phyloP scores from a whole-genome alignment of 2,888 invertebrate species.

The Trimorus sp. region DNA sequence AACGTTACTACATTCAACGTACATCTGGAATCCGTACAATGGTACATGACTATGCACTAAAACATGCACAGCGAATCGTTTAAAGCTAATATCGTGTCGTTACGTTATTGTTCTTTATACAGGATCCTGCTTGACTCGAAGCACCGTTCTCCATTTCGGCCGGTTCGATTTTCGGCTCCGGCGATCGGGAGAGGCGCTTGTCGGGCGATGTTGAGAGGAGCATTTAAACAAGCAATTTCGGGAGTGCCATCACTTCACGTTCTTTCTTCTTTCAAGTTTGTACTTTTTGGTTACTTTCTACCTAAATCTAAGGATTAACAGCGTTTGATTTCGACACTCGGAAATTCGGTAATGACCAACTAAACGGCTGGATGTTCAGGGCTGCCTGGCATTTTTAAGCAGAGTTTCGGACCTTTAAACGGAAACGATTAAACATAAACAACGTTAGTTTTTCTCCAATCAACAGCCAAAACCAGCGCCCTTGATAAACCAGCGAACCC shows the following conservation, averaged over 20 bases:
- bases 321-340: neutral
- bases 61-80: conserved; percentile 75
- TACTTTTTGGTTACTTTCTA: too few species aligned
- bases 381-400: neutral
- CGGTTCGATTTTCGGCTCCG: neutral
- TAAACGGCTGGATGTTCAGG: neutral
- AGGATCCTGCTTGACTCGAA: conserved; percentile 52
- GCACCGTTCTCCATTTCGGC: conserved; percentile 9
- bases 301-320: too few species aligned
- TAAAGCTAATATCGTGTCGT: conserved; percentile 68
- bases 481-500: too few species aligned
- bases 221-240: too few species aligned
- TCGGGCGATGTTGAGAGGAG: neutral
- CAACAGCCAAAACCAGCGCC: too few species aligned
- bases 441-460: too few species aligned
- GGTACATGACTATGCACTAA: conserved; percentile 74
- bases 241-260: too few species aligned
- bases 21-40: conserved; percentile 63
- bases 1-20: conserved; percentile 66
- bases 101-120: conserved; percentile 62
- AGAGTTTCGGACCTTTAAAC: too few species aligned
- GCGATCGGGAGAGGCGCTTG: neutral
- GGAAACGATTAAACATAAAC: too few species aligned
- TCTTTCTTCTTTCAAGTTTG: too few species aligned
- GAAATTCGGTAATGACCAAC: neutral